phyloP scores from a whole-genome alignment of 2,113 vertebrate genomes.

The Dinomys branickii region DNA sequence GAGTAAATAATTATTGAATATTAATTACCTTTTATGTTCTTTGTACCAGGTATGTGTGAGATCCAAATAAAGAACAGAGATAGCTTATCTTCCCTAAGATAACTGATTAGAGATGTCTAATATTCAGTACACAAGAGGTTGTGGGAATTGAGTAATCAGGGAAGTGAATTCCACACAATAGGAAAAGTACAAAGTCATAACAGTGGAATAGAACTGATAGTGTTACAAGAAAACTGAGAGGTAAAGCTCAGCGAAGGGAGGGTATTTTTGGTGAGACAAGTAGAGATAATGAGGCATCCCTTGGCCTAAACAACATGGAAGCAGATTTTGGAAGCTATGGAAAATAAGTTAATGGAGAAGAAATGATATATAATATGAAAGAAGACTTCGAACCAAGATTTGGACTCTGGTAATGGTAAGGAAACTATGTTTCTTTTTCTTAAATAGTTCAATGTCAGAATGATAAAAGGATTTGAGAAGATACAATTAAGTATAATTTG shows the following conservation, averaged over 20 bases:
- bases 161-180: background rate
- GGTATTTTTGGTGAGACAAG: background rate
- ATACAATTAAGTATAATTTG: background rate
- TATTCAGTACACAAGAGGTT: background rate
- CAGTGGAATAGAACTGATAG: background rate
- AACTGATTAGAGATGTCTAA: background rate
- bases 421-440: background rate
- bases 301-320: background rate
- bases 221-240: background rate
- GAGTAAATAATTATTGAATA: conserved; percentile 2
- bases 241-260: background rate
- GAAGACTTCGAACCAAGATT: background rate
- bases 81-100: background rate
- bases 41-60: background rate
- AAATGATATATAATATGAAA: background rate
- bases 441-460: background rate
- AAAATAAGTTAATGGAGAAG: conserved; percentile 2
- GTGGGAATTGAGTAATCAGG: background rate
- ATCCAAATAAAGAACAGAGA: background rate
- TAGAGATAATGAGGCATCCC: background rate
- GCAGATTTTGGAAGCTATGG: background rate
- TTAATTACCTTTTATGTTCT: background rate
- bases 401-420: background rate
- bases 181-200: background rate
- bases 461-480: background rate